These are phyloP conservation scores for Epinephelus fuscoguttatus DNA, from an alignment of 2,113 vertebrate species.

Conservation along the genomic window DNA sequence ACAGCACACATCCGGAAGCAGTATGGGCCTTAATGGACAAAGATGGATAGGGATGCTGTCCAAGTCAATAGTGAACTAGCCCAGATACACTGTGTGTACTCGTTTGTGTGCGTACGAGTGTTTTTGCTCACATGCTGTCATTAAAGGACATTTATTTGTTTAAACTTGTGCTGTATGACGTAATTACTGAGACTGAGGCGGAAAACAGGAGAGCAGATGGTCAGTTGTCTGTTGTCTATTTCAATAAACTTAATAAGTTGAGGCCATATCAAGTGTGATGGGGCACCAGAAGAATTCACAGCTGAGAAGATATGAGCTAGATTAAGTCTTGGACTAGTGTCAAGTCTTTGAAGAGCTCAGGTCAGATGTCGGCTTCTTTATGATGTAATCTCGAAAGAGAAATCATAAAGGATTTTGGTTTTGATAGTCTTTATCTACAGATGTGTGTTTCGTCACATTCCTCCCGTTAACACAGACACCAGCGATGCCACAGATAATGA, in stretches of 20 bases:
- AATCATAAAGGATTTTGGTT: conserved; percentile 10
- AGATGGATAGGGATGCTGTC: conserved; percentile 67
- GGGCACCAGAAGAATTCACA: conserved; percentile 28
- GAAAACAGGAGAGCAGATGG: conserved; percentile 37
- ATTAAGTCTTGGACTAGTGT: conserved; percentile 28
- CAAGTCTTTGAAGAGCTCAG: conserved; percentile 47
- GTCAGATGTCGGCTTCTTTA: conserved; percentile 12
- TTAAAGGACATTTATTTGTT: conserved; percentile 41
- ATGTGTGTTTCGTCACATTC: conserved; percentile 7
- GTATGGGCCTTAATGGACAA: conserved; percentile 68
- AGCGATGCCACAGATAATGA: background rate
- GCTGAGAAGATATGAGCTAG: conserved; percentile 25
- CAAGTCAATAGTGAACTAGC: conserved; percentile 54
- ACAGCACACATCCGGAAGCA: conserved; percentile 65
- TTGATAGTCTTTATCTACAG: conserved; percentile 5
- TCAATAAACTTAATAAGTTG: conserved; percentile 29
- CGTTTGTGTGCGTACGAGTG: background rate
- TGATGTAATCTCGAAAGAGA: conserved; percentile 11
- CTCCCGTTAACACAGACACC: background rate
- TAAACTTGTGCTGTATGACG: conserved; percentile 48
- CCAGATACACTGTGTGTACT: conserved; percentile 42
- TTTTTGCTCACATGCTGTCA: conserved; percentile 24
- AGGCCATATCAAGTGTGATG: conserved; percentile 14
- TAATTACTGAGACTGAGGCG: conserved; percentile 29
- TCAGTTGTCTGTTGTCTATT: conserved; percentile 40